These are phyloP conservation scores for Drosophila siamana DNA, from an alignment of 2,888 invertebrate species.

Conservation along the genomic window DNA sequence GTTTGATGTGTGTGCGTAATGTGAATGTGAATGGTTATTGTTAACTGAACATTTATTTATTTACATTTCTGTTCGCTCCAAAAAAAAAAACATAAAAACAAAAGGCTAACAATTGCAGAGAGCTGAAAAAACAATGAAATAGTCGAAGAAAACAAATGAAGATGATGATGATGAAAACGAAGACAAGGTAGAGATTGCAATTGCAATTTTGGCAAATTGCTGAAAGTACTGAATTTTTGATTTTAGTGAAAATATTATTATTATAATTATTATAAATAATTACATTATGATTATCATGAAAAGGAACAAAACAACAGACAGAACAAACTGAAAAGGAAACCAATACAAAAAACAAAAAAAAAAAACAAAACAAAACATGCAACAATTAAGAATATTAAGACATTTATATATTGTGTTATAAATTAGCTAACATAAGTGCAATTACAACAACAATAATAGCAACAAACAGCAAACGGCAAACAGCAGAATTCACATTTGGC, in stretches of 20 bases:
- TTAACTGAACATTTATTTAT: slow-evolving; percentile 59
- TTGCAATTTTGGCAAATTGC: slow-evolving; percentile 52
- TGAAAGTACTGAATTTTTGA: slow-evolving; percentile 64
- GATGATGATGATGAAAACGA: neutral
- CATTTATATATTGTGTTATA: slow-evolving; percentile 35
- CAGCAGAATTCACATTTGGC: slow-evolving; percentile 17
- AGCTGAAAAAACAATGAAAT: slow-evolving; percentile 15
- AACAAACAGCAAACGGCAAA: slow-evolving; percentile 8
- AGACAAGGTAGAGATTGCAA: slow-evolving; percentile 25
- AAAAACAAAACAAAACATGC: slow-evolving; percentile 16
- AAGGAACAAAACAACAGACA: slow-evolving; percentile 42
- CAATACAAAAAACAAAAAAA: slow-evolving; percentile 11
- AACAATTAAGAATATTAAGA: slow-evolving; percentile 29
- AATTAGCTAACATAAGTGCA: slow-evolving; percentile 49
- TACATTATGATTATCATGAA: slow-evolving; percentile 21
- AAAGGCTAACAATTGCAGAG: slow-evolving; percentile 19
- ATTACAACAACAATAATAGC: slow-evolving; percentile 41
- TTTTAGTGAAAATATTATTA: slow-evolving; percentile 40
- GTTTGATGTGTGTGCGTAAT: slow-evolving; percentile 20
- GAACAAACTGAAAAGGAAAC: slow-evolving; percentile 15
- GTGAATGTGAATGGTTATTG: slow-evolving; percentile 44
- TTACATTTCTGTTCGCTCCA: slow-evolving; percentile 14
- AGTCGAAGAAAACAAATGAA: neutral
- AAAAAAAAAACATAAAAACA: slow-evolving; percentile 10
- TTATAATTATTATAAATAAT: slow-evolving; percentile 22